A percentile compares a stretch with the other conserved stretches of the same genome.
These are phyloP conservation scores for Petaurus breviceps DNA, from an alignment of 2,113 vertebrate genomes.

Conservation along the genomic window DNA sequence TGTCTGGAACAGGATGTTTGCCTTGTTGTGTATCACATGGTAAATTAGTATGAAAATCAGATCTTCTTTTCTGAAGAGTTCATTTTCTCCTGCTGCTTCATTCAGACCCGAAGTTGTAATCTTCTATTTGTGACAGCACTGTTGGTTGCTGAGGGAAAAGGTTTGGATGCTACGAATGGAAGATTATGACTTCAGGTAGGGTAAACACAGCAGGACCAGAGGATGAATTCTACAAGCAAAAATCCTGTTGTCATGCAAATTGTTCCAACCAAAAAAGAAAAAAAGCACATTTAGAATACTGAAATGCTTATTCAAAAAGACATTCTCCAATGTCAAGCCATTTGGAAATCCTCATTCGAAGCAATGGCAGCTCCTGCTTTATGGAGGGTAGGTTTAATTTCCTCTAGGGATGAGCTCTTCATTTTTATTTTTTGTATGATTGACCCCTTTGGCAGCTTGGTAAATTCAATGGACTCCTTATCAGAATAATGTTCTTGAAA, in stretches of 20 bases:
- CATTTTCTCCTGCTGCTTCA: background rate
- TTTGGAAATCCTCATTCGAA: background rate
- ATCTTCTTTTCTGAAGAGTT: background rate
- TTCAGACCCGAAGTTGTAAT: background rate
- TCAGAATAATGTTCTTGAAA: background rate
- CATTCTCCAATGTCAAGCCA: background rate
- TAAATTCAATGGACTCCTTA: background rate
- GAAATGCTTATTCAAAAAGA: slow-evolving; percentile 1
- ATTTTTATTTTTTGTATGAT: background rate
- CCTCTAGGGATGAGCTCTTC: background rate
- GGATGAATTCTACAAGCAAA: slow-evolving; percentile 4
- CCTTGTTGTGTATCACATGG: background rate
- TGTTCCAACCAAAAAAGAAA: background rate
- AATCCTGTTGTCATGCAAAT: background rate
- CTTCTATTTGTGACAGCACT: background rate
- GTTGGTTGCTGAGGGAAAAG: background rate
- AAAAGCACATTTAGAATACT: background rate
- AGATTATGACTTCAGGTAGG: background rate
- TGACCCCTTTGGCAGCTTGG: background rate
- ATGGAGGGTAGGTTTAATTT: background rate
- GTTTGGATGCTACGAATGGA: background rate
- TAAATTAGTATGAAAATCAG: slow-evolving; percentile 14
- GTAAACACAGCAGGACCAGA: background rate
- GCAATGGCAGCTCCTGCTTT: background rate
- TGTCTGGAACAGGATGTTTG: background rate